Base-by-base conservation (phyloP, 2,113 vertebrate species). In the Theropithecus gelada region DNA sequence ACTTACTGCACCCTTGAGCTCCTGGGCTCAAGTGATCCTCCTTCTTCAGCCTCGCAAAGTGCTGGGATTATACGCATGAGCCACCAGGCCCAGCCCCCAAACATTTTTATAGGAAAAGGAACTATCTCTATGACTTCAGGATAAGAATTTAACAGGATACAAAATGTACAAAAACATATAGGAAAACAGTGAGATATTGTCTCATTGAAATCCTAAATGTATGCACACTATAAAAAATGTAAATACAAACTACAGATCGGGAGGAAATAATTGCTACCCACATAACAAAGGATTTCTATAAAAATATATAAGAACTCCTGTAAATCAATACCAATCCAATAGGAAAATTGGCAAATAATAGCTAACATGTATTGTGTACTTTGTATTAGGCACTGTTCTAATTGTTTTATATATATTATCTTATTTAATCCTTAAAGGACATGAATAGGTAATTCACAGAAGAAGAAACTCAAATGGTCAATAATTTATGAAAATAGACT, bases 321-420 rank as follows among this genome's bases (percentile, higher is more conserved):
- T 30, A 82, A 72, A 93, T 76, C n/a, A 83, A 70, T 55, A 91
- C 22, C 55, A 96, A 70, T 82, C 17, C 50, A 86, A 72, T 25
- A 94, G 35, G 27, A 76, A 93, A 93, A 64, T 17, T 10, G 55
- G 78, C 35, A 95, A 93, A 78, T 78, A 79, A 90, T 66, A 95
- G 52, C 10, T 84, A 73, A 32, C 30, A 66, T 25, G 16, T n/a
- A 78, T 61, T 17, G 10, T 84, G 23, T 52, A 78, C 22, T 82
- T 84, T 86, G 22, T 96, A 61, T 88, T 23, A 64, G 43, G 52
- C 16, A 78, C 50, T 86, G 32, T 88, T 83, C 43, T 64, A 92
- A 88, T 55, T 84, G 50, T 32, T 92, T 92, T 92, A 84, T 6
- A 75, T 8, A 73, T 72, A 61, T 78, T 83, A 82, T 30, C 48